Conservation (phyloP, 2,113 vertebrate genomes). For the Syngnathus typhle region DNA sequence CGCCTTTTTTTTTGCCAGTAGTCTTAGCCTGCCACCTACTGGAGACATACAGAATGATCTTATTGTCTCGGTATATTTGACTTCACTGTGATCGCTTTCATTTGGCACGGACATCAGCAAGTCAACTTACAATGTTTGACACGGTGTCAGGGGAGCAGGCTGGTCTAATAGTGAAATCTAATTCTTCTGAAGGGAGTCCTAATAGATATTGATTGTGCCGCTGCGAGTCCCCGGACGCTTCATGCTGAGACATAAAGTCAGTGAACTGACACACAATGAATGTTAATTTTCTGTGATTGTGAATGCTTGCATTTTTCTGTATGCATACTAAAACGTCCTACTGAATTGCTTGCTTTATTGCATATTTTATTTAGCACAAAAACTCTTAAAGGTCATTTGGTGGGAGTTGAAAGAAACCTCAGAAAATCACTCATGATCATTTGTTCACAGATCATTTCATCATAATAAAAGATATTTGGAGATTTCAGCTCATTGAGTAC, state of each 20-base stretch:
- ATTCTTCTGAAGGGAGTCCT: constrained; percentile 62
- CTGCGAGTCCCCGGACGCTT: constrained; percentile 45
- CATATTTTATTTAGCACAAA: constrained; percentile 8
- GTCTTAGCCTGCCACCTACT: constrained; percentile 50
- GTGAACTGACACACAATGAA: constrained; percentile 49
- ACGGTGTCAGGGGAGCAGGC: constrained; percentile 51
- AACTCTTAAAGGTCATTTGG: not conserved
- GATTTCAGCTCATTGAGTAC: no score
- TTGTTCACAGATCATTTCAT: not conserved
- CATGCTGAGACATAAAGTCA: constrained; percentile 56
- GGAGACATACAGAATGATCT: constrained; percentile 29
- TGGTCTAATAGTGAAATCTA: constrained; percentile 65
- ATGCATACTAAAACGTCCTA: not conserved
- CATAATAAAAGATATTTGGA: not conserved
- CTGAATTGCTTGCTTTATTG: constrained; percentile 5
- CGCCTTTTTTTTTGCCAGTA: not conserved
- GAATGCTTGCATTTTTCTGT: constrained; percentile 32
- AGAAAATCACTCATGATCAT: not conserved
- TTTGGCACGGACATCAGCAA: constrained; percentile 42
- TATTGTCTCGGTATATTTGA: constrained; percentile 46
- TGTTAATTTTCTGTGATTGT: constrained; percentile 52
- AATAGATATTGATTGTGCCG: constrained; percentile 69
- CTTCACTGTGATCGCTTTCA: constrained; percentile 61
- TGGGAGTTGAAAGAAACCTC: not conserved
- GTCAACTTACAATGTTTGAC: constrained; percentile 62